Evolutionary conservation across 2,888 invertebrate genomes (phyloP).

Genomic region (Dynastes hyllus): DNA sequence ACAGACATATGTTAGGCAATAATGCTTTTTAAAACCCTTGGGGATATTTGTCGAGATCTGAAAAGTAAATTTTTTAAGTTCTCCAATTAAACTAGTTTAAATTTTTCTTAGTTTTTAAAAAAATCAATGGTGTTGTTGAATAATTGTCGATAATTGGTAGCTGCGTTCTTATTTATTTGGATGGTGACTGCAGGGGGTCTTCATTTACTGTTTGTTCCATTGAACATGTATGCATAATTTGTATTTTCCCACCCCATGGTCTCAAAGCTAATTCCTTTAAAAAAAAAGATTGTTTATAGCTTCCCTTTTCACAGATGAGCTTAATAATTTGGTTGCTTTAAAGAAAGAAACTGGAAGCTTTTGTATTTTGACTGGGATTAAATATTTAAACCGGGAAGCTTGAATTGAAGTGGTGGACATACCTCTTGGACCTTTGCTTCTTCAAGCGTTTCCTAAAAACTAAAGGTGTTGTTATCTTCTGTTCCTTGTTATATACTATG

Average conservation of each 20-base stretch:
- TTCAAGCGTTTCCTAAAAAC: too few relatives aligned
- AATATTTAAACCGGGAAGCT: too few relatives aligned
- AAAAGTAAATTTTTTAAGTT: too few relatives aligned
- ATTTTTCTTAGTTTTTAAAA: too few relatives aligned
- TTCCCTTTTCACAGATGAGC: too few relatives aligned
- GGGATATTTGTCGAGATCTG: neutral
- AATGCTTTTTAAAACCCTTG: neutral
- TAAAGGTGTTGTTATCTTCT: too few relatives aligned
- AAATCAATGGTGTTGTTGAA: neutral
- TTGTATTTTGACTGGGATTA: too few relatives aligned
- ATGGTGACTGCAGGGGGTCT: neutral
- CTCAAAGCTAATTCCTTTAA: neutral
- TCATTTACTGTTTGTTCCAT: neutral
- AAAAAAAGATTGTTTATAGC: neutral
- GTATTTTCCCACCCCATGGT: neutral
- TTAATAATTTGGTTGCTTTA: too few relatives aligned
- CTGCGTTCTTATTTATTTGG: neutral
- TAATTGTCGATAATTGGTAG: neutral
- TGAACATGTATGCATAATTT: neutral
- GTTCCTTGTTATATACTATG: too few relatives aligned
- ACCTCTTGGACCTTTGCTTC: too few relatives aligned
- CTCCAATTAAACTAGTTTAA: conserved; percentile 1
- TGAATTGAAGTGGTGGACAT: too few relatives aligned
- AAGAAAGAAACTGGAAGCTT: too few relatives aligned
- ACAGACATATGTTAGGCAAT: neutral